A percentile compares a stretch with the other conserved stretches of the same genome.
These are phyloP conservation scores for Protobothrops flavoviridis DNA, from an alignment of 2,113 vertebrate genomes.

Conservation along the genomic window DNA sequence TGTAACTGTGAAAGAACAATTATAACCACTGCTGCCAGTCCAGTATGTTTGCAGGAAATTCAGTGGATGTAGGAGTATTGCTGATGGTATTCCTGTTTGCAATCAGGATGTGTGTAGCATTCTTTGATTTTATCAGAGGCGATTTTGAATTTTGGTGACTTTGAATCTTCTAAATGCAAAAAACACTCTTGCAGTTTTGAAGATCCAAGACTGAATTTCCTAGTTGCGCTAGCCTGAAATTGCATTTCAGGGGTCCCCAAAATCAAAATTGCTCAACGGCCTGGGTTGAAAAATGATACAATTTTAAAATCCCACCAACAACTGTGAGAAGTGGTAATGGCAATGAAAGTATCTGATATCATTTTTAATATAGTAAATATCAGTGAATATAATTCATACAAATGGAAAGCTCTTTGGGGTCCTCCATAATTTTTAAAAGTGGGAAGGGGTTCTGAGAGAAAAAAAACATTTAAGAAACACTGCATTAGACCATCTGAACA, in stretches of 20 bases:
- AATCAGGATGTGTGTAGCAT: background rate
- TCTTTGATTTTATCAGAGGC: background rate
- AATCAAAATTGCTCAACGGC: background rate
- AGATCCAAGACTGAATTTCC: background rate
- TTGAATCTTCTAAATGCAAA: background rate
- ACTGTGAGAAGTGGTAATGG: background rate
- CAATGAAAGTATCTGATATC: background rate
- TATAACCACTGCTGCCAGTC: background rate
- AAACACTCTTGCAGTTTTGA: background rate
- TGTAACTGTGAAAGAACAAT: background rate
- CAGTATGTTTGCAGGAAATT: background rate
- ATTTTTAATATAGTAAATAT: background rate
- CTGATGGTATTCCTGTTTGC: background rate
- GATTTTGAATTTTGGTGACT: background rate
- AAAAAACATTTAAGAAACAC: background rate
- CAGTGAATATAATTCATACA: background rate
- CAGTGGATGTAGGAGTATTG: background rate
- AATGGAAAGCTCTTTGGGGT: background rate
- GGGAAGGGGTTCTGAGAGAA: background rate
- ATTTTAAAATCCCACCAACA: background rate
- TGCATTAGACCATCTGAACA: background rate
- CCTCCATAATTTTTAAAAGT: background rate
- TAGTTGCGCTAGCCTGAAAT: background rate
- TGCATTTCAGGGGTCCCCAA: background rate
- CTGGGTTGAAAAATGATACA: background rate